Base-by-base conservation (phyloP, 2,113 vertebrate genomes). In the Odontesthes bonariensis region DNA sequence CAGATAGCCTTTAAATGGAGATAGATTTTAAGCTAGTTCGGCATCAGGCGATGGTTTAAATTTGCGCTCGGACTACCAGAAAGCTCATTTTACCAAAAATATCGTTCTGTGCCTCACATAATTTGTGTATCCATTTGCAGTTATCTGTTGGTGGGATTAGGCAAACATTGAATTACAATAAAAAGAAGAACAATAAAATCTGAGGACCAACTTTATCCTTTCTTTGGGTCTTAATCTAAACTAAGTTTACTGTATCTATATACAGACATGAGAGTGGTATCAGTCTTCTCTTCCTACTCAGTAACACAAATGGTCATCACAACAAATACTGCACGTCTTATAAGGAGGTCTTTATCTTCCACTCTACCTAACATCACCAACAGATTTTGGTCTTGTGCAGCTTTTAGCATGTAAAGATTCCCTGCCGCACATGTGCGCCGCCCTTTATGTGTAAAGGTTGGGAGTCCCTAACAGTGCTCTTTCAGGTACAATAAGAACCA, bases 401-500 rank as follows among this genome's bases (percentile, higher is more conserved):
- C 55, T 51, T 66, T 49, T 13, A 62, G 22, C 13, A 23, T 49
- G 49, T 33, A 12, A 61, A 17, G 69, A 58, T 52, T 23, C 14
- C 12, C 47, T 9, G 1, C 40, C 23, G 54, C 62, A 58, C 17
- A 53, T 22, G 22, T 52, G 2, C 7, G 1, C 44, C 22, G 33
- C 42, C 27, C 33, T 44, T 20, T 31, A 13, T 61, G n/a, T 79
- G 42, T 57, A 13, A 23, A 8, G 22, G 19, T 16, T 17, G 6
- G 46, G 51, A 12, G 46, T 81, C 69, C 61, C 88, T 90, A 74
- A 83, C 78, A 54, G 46, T 20, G 7, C 57, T 35, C 47, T 58
- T 64, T 38, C 69, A 98, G 96, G 88, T 98, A 98, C 91, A 98
- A 98, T 74, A 98, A 98, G 87, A 96, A 96, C 78, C 97, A 98